Evolutionary conservation across 1,140 invertebrate genomes (phyloP).

Genomic region (Drosophila oshimai): DNA sequence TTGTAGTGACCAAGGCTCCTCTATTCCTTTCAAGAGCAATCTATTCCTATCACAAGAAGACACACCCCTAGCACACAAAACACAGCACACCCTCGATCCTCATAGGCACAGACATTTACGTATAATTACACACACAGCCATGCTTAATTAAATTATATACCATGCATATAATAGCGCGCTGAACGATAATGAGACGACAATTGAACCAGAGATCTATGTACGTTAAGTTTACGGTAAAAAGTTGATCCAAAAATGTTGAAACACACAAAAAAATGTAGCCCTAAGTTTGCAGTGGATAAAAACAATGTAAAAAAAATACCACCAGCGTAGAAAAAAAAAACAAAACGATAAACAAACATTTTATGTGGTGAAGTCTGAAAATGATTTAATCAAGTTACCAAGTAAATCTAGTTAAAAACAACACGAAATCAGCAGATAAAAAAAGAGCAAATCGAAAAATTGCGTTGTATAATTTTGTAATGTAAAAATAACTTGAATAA

Average conservation of each 20-base stretch:
- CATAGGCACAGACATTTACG: constrained; percentile 30
- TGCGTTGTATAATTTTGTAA: constrained; percentile 69
- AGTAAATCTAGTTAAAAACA: constrained; percentile 58
- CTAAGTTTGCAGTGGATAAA: constrained; percentile 52
- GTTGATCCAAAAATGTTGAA: constrained; percentile 72
- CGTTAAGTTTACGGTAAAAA: constrained; percentile 74
- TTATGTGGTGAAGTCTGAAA: constrained; percentile 78
- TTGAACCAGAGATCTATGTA: constrained; percentile 66
- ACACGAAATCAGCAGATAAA: constrained; percentile 33
- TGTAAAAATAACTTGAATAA: constrained; percentile 60
- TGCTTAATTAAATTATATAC: constrained; percentile 67
- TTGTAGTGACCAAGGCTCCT: constrained; percentile 25
- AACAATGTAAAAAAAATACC: constrained; percentile 57
- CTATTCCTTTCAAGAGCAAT: constrained; percentile 25
- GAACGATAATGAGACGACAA: constrained; percentile 37
- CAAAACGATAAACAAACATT: constrained; percentile 36
- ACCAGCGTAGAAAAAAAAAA: constrained; percentile 30
- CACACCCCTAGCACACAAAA: neutral
- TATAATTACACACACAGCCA: constrained; percentile 23
- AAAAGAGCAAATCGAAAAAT: constrained; percentile 15
- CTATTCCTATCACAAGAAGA: constrained; percentile 28
- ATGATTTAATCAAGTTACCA: constrained; percentile 81
- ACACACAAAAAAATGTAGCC: constrained; percentile 53
- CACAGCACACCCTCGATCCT: constrained; percentile 19
- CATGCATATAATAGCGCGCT: constrained; percentile 56